Evolutionary conservation across 1,140 invertebrate species (phyloP).

Genomic region (Drosophila serrata): DNA sequence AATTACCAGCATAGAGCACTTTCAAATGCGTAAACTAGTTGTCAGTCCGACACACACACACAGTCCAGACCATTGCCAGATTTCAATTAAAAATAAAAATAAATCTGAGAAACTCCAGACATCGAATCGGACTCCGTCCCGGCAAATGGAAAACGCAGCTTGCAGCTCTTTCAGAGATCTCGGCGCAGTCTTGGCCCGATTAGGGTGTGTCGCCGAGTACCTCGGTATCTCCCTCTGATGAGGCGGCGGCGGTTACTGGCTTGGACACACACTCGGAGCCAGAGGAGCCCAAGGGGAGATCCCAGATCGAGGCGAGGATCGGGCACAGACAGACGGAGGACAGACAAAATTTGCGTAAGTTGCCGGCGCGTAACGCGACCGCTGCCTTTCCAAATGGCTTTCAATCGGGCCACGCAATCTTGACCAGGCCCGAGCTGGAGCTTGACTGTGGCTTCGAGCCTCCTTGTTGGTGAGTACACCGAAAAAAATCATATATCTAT

Average conservation of each 20-base stretch:
- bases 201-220: constrained; percentile 71
- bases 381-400: constrained; percentile 77
- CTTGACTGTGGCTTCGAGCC: constrained; percentile 6
- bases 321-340: constrained; percentile 32
- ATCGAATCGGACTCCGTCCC: constrained; percentile 7
- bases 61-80: constrained; percentile 57
- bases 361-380: constrained; percentile 63
- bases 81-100: constrained; percentile 69
- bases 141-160: constrained; percentile 13
- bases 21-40: constrained; percentile 82
- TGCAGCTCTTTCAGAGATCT: constrained; percentile 36
- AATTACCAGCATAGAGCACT: constrained; percentile 67
- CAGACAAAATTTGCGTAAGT: constrained; percentile 74
- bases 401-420: constrained; percentile 72
- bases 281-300: constrained; percentile 37
- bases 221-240: constrained; percentile 57
- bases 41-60: constrained; percentile 32
- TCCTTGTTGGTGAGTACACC: constrained; percentile 25
- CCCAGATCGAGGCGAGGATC: constrained; percentile 41
- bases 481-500: background rate
- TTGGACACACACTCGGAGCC: constrained; percentile 31
- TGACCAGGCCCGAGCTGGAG: constrained; percentile 44
- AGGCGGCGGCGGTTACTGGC: constrained; percentile 35
- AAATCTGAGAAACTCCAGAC: constrained; percentile 42
- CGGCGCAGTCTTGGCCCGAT: constrained; percentile 42